A percentile compares a stretch with the other conserved stretches of the same genome.
phyloP scores from a whole-genome alignment of 1,140 invertebrate species.

The Trichoplusia ni region DNA sequence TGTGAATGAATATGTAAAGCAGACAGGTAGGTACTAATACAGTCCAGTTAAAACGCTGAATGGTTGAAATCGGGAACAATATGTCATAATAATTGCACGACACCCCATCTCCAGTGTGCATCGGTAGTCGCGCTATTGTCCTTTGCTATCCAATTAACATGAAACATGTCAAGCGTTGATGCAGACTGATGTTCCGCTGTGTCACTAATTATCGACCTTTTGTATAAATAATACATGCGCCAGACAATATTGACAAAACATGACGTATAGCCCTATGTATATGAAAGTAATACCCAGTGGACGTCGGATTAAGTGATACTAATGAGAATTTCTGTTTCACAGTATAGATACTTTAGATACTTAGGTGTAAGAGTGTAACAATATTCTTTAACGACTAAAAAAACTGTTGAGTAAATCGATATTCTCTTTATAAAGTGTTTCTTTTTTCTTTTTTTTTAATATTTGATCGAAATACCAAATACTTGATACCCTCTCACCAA shows the following conservation, averaged over 20 bases:
- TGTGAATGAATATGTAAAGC: neutral
- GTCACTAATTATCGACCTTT: conserved; percentile 68
- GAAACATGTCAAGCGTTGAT: conserved; percentile 75
- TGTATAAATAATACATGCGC: conserved; percentile 40
- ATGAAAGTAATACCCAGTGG: no score
- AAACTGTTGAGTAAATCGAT: no score
- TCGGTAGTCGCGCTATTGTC: conserved; percentile 63
- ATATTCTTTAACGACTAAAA: no score
- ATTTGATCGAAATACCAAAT: no score
- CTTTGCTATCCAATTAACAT: conserved; percentile 74
- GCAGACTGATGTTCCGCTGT: conserved; percentile 60
- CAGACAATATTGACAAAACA: conserved; percentile 4
- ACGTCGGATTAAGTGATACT: no score
- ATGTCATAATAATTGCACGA: conserved; percentile 68
- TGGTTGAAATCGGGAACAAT: conserved; percentile 64
- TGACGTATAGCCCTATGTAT: neutral
- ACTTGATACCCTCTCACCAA: no score
- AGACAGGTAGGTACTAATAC: conserved; percentile 14
- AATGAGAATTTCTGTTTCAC: no score
- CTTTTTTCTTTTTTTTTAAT: no score
- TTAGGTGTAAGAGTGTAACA: no score
- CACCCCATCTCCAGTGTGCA: conserved; percentile 49
- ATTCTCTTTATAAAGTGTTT: no score
- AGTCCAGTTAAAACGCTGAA: conserved; percentile 33
- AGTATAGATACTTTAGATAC: no score